These are phyloP conservation scores for Eupithecia tripunctaria DNA, from an alignment of 2,888 invertebrate genomes.

Conservation along the genomic window DNA sequence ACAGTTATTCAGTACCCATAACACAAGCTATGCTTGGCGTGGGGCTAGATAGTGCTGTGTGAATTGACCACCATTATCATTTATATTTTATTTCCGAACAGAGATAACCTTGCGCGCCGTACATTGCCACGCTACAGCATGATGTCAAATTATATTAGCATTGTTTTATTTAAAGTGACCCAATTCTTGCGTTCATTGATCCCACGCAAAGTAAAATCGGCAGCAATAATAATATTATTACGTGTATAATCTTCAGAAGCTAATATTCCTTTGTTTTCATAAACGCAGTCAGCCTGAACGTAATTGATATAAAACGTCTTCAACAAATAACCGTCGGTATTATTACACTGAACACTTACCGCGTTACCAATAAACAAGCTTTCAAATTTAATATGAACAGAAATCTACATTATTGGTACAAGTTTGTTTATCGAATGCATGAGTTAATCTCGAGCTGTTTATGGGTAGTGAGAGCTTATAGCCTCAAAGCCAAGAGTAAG, in stretches of 20 bases:
- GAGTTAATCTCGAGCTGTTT: neutral
- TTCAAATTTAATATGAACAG: neutral
- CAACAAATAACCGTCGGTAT: slow-evolving; percentile 23
- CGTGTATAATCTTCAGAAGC: neutral
- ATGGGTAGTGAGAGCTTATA: neutral
- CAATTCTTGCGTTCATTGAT: neutral
- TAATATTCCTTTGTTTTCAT: slow-evolving; percentile 8
- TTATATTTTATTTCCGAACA: too few relatives aligned
- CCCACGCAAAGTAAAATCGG: neutral
- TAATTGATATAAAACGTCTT: slow-evolving; percentile 34
- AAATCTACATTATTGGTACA: neutral
- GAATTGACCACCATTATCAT: too few relatives aligned
- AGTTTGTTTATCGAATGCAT: neutral
- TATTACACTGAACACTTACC: slow-evolving; percentile 13
- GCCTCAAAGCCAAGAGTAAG: neutral
- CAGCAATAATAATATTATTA: neutral
- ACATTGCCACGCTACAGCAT: too few relatives aligned
- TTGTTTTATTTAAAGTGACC: too few relatives aligned
- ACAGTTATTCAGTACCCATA: too few relatives aligned
- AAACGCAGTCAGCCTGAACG: slow-evolving; percentile 2
- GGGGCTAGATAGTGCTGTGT: too few relatives aligned
- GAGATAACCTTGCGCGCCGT: too few relatives aligned
- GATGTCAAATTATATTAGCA: too few relatives aligned
- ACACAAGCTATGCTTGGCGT: too few relatives aligned
- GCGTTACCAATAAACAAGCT: neutral